Percentiles rank a stretch among this genome's conserved stretches.
Evolutionary conservation across 30 jellyfish, hydroid and myxozoan genomes (phyloP).

Genomic region (Morbakka virulenta): DNA sequence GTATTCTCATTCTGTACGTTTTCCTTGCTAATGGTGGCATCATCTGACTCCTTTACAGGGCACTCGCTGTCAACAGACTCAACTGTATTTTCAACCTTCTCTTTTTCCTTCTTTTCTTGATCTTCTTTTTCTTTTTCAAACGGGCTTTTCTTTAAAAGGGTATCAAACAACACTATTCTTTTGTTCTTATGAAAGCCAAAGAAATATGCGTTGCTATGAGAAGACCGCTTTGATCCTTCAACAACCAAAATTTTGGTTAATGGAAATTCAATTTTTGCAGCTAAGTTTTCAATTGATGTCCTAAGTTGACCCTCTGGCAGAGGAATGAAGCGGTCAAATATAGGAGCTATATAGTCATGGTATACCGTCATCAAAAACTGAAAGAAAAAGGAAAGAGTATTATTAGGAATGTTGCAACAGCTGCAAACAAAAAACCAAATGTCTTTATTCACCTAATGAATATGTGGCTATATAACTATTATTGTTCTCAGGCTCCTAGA

Average conservation of each 20-base stretch:
- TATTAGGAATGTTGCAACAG: neutral
- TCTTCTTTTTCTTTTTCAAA: conserved; percentile 70
- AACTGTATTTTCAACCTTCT: conserved; percentile 1
- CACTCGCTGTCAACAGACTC: conserved; percentile 12
- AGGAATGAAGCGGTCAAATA: conserved; percentile 88
- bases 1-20: neutral
- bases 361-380: conserved; percentile 90
- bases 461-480: no score
- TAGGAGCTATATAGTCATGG: conserved; percentile 98
- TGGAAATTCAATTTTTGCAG: conserved; percentile 81
- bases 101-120: conserved; percentile 47
- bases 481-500: no score
- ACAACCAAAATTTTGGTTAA: conserved; percentile 83
- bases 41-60: neutral
- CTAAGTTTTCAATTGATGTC: conserved; percentile 72
- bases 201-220: conserved; percentile 98
- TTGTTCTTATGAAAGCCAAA: conserved; percentile 94
- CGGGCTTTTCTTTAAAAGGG: conserved; percentile 87
- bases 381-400: neutral
- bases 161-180: conserved; percentile 88
- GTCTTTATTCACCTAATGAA: no score
- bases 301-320: conserved; percentile 87
- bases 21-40: neutral
- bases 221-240: conserved; percentile 97
- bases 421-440: neutral